Percentiles rank a stretch among this genome's conserved stretches.
These are phyloP conservation scores for Myrmecophaga tridactyla DNA, from an alignment of 2,113 vertebrate genomes.

Conservation along the genomic window DNA sequence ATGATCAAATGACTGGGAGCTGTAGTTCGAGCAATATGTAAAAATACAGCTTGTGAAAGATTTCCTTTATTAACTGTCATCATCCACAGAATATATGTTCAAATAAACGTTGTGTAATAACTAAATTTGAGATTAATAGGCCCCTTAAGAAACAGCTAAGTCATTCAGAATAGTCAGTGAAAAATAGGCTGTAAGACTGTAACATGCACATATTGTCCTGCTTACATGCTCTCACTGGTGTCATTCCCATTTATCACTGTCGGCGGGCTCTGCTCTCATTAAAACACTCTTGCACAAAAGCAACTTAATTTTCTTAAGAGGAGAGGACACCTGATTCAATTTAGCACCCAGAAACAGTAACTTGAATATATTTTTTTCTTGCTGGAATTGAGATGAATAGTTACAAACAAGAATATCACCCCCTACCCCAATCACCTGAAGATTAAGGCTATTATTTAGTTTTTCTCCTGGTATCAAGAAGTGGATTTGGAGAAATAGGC, in stretches of 20 bases:
- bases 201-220: constrained; percentile 93
- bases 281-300: constrained; percentile 92
- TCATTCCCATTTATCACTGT: constrained; percentile 97
- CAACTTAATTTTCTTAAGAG: constrained; percentile 99
- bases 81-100: constrained; percentile 95
- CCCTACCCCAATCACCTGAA: constrained; percentile 57
- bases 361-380: constrained; percentile 85
- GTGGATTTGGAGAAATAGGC: constrained; percentile 78
- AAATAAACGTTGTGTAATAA: constrained; percentile 97
- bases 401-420: constrained; percentile 79
- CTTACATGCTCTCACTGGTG: constrained; percentile 88
- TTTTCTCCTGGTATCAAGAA: constrained; percentile 82
- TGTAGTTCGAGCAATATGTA: constrained; percentile 89
- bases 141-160: constrained; percentile 88
- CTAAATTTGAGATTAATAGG: constrained; percentile 95
- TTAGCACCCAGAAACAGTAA: constrained; percentile 87
- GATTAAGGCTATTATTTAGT: constrained; percentile 87
- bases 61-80: constrained; percentile 98
- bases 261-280: constrained; percentile 93
- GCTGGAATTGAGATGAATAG: constrained; percentile 87
- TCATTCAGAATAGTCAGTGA: constrained; percentile 90
- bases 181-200: constrained; percentile 91
- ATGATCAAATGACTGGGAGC: constrained; percentile 84
- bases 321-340: constrained; percentile 99
- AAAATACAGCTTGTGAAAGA: constrained; percentile 93